Evolutionary conservation across 2,797 vertebrate species (phyloP).

Genomic region (Manis crassicaudata): DNA sequence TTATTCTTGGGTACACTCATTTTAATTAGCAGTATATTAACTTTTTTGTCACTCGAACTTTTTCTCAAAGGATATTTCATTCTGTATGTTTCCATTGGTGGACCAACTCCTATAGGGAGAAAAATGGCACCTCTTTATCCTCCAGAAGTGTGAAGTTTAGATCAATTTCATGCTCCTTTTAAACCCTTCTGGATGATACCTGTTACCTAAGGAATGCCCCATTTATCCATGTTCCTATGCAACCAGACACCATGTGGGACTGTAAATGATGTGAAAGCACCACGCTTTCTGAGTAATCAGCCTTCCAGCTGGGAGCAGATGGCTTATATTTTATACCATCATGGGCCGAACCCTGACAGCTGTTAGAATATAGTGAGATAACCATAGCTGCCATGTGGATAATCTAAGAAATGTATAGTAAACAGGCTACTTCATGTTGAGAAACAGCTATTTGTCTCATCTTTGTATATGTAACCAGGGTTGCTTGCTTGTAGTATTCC

Average conservation of each 20-base stretch:
- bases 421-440: conserved; percentile 50
- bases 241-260: conserved; percentile 15
- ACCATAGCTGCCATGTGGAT: conserved; percentile 47
- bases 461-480: not conserved
- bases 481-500: conserved; percentile 25
- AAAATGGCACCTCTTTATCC: not conserved
- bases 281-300: conserved; percentile 42
- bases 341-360: conserved; percentile 51
- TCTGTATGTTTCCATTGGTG: not conserved
- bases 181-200: conserved; percentile 14
- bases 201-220: not conserved
- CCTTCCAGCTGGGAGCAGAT: conserved; percentile 70
- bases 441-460: conserved; percentile 52
- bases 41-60: not conserved
- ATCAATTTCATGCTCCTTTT: conserved; percentile 12
- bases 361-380: conserved; percentile 57
- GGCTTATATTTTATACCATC: conserved; percentile 57
- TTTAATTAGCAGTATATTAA: conserved; percentile 7
- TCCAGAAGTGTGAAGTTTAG: conserved; percentile 52
- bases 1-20: not conserved
- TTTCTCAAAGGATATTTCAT: not conserved
- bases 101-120: not conserved
- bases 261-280: conserved; percentile 47
- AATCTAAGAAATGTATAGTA: conserved; percentile 49
- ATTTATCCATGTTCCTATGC: conserved; percentile 27